Base-by-base conservation (phyloP, 1,140 invertebrate genomes). In the Cotesia glomerata region DNA sequence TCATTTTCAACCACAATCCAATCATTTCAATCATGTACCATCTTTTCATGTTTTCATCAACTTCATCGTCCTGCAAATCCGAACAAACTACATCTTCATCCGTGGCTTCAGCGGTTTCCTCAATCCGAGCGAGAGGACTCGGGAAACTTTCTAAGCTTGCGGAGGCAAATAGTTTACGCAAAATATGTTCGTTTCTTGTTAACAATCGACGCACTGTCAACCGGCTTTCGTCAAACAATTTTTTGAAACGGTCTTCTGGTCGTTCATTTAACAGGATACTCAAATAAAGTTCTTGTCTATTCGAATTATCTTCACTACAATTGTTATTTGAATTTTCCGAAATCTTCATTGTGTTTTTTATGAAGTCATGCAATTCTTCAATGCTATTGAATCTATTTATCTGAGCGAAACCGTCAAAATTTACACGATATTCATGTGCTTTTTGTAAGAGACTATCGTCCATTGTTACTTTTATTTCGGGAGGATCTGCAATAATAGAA, bases 11-110 rank as follows among this genome's bases (percentile, higher is more conserved):
- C 76, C 76, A 77, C 26, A 77, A 18, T n/a, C 76, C 76, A 67
- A 77, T 74, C 67, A 77, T 72, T 58, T 77, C 76, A 59, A 77
- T 75, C 76, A 77, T 77, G 52, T 77, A 77, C 76, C 76, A 77
- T 67, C 72, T 65, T 51, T 75, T 77, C 70, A 77, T 77, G 36
- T 73, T 77, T 59, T 73, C 64, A 14, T 77, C 67, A 45, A 74
- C 45, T 64, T 76, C 69, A 4, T 34, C n/a, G n/a, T 72, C 62
- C n/a, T 32, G 39, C 16, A 13, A 13, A 64, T 72, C 59, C n/a
- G 32, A 16, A 39, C 49, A 26, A 9, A 73, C 63, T 9, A 54
- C n/a, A 49, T 74, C 66, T 39, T 62, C 64, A 45, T 73, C 69
- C 9, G 4, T 49, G 13, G 39, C 16, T 16, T 54, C 59, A 2